Evolutionary conservation across 2,888 invertebrate species (phyloP).

Genomic region (Pollenia griseotomentosa): DNA sequence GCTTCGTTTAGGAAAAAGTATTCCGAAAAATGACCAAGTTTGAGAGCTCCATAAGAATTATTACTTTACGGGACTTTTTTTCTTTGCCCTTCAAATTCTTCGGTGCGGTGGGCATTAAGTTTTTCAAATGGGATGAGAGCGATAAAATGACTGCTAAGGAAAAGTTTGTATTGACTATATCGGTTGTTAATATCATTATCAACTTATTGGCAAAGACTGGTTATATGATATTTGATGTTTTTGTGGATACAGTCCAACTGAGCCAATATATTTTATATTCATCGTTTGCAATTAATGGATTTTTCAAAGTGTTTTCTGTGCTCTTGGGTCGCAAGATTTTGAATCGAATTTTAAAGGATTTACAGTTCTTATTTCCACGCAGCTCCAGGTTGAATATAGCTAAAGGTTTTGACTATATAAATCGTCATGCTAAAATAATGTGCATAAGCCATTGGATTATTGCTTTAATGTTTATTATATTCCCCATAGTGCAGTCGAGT

Average conservation of each 20-base stretch:
- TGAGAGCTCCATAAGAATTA: background rate
- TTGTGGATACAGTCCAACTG: slow-evolving; percentile 21
- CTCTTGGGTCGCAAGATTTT: slow-evolving; percentile 42
- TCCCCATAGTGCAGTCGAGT: slow-evolving; percentile 74
- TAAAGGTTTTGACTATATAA: slow-evolving; percentile 64
- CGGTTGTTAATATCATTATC: background rate
- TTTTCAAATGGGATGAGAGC: slow-evolving; percentile 42
- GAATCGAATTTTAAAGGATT: slow-evolving; percentile 23
- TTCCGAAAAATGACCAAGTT: background rate
- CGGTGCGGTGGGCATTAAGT: slow-evolving; percentile 42
- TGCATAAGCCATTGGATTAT: slow-evolving; percentile 64
- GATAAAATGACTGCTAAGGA: slow-evolving; percentile 47
- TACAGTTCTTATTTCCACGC: slow-evolving; percentile 68
- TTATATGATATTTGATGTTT: slow-evolving; percentile 28
- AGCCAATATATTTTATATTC: slow-evolving; percentile 51
- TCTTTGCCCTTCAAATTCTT: slow-evolving; percentile 39
- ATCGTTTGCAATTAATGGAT: slow-evolving; percentile 35
- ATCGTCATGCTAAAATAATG: slow-evolving; percentile 58
- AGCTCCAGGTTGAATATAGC: slow-evolving; percentile 48
- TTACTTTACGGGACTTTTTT: slow-evolving; percentile 44
- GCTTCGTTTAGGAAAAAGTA: background rate
- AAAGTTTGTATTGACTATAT: background rate
- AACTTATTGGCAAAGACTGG: background rate
- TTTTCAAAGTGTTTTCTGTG: slow-evolving; percentile 50
- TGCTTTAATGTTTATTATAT: slow-evolving; percentile 74